These are phyloP conservation scores for Pediacus dermestoides DNA, from an alignment of 2,888 invertebrate species.

Conservation along the genomic window DNA sequence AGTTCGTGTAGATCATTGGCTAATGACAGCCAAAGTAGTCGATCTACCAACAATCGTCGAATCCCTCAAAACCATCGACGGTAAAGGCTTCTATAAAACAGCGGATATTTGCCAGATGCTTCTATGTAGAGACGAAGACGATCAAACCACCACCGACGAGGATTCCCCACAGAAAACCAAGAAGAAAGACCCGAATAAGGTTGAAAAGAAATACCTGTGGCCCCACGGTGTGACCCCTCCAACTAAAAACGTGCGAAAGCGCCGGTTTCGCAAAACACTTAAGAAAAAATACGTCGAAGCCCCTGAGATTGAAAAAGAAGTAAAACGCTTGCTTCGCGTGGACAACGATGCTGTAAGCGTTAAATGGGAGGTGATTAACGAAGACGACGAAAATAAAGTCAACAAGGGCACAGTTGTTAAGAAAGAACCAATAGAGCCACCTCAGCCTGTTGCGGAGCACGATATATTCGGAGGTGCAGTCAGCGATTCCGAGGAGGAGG, in stretches of 20 bases:
- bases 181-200: slow-evolving; percentile 63
- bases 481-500: slow-evolving; percentile 82
- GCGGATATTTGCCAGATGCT: slow-evolving; percentile 93
- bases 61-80: slow-evolving; percentile 92
- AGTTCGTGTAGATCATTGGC: slow-evolving; percentile 83
- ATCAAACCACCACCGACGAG: slow-evolving; percentile 70
- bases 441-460: slow-evolving; percentile 59
- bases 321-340: slow-evolving; percentile 82
- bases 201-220: slow-evolving; percentile 89
- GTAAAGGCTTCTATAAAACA: slow-evolving; percentile 95
- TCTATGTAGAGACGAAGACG: slow-evolving; percentile 86
- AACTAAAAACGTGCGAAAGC: slow-evolving; percentile 88
- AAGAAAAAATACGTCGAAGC: slow-evolving; percentile 97
- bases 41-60: slow-evolving; percentile 92
- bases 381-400: slow-evolving; percentile 70
- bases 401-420: slow-evolving; percentile 48
- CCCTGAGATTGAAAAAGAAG: slow-evolving; percentile 97
- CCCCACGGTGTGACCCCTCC: slow-evolving; percentile 97
- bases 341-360: slow-evolving; percentile 90
- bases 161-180: slow-evolving; percentile 75
- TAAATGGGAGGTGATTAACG: slow-evolving; percentile 84
- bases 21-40: slow-evolving; percentile 81
- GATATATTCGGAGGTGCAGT: slow-evolving; percentile 92
- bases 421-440: slow-evolving; percentile 43
- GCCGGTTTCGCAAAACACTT: slow-evolving; percentile 89